Conservation (phyloP, 2,113 vertebrate genomes). For the Leiothrix lutea region DNA sequence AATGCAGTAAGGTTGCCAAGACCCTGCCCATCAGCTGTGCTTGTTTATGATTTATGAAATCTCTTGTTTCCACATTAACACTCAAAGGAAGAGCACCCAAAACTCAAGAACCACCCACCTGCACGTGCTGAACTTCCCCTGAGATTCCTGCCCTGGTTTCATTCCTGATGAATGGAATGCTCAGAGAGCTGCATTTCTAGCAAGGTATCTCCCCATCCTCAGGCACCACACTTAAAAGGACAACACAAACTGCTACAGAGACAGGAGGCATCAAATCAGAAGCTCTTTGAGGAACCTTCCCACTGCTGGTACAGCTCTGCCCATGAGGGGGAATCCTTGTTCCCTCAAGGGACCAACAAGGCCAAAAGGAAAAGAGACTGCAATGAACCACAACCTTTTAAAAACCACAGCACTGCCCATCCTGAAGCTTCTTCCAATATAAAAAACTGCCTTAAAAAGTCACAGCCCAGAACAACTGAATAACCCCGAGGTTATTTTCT, state of each 20-base stretch:
- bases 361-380: neutral
- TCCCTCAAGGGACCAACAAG: neutral
- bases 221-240: neutral
- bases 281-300: neutral
- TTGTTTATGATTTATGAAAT: neutral
- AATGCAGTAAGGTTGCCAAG: slow-evolving; percentile 8
- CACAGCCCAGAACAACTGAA: neutral
- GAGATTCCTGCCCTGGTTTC: neutral
- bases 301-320: neutral
- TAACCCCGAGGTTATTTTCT: neutral
- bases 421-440: neutral
- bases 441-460: neutral
- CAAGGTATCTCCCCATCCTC: neutral
- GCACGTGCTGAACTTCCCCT: neutral
- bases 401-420: neutral
- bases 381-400: neutral
- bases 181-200: neutral
- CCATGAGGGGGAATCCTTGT: neutral
- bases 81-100: neutral
- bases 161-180: neutral
- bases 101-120: neutral
- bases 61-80: neutral
- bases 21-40: neutral
- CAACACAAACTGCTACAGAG: neutral
- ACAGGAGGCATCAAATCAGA: fast-evolving